Conservation (phyloP, 2,888 invertebrate species). For the Cerastis rubricosa region DNA sequence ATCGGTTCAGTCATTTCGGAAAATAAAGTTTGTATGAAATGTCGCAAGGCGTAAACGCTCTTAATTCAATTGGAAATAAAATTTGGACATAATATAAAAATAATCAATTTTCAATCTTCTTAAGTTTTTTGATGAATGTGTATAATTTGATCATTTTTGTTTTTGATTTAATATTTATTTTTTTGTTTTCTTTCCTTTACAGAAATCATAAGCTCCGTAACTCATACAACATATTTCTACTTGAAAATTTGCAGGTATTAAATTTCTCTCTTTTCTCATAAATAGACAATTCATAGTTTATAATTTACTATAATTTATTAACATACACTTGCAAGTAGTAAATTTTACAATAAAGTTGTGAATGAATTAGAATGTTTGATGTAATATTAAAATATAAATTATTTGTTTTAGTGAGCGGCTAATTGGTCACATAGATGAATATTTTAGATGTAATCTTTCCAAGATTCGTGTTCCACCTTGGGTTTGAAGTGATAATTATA, state of each 20-base stretch:
- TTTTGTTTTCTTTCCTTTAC: conserved; percentile 72
- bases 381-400: conserved; percentile 65
- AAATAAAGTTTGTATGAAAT: too few species aligned
- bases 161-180: conserved; percentile 5
- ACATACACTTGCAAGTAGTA: conserved; percentile 43
- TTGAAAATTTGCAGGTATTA: conserved; percentile 82
- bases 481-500: conserved; percentile 89
- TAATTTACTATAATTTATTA: conserved; percentile 43
- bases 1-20: too few species aligned
- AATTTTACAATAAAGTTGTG: conserved; percentile 45
- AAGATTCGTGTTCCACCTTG: conserved; percentile 89
- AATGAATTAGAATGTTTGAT: conserved; percentile 63
- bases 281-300: conserved; percentile 66
- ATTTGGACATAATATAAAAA: background rate
- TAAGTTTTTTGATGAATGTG: background rate
- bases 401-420: conserved; percentile 85
- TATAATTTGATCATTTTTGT: background rate
- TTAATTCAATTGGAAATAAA: background rate
- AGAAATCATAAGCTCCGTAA: conserved; percentile 88
- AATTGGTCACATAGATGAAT: conserved; percentile 87
- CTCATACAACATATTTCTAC: conserved; percentile 78
- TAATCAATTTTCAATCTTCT: background rate
- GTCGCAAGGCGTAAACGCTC: too few species aligned
- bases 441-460: conserved; percentile 87
- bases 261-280: conserved; percentile 62